Evolutionary conservation across 1,140 invertebrate species (phyloP).

Genomic region (Pachyrhynchus sulphureomaculatus): DNA sequence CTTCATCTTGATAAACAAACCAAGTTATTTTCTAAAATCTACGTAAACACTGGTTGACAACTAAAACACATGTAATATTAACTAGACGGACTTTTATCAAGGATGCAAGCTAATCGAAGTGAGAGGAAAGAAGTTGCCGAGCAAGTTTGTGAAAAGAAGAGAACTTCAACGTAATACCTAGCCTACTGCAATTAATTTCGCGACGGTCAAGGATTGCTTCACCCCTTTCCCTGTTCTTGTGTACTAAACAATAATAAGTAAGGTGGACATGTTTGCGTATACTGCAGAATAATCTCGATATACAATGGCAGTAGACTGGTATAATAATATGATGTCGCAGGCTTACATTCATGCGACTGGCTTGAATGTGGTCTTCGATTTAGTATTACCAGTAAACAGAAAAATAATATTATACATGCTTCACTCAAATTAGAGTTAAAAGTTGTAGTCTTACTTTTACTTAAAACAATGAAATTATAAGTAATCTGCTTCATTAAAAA

Average conservation of each 20-base stretch:
- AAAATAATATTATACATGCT: too few species aligned
- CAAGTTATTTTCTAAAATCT: slow-evolving; percentile 29
- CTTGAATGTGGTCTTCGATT: too few species aligned
- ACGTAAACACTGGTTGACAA: slow-evolving; percentile 22
- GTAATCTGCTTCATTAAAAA: too few species aligned
- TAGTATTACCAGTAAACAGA: too few species aligned
- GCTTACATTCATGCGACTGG: neutral
- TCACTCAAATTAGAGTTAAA: too few species aligned
- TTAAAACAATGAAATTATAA: too few species aligned
- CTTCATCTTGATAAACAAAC: slow-evolving; percentile 31
- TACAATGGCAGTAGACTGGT: slow-evolving; percentile 16
- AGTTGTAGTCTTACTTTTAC: too few species aligned
- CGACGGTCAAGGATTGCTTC: neutral
- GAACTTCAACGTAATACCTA: slow-evolving; percentile 21
- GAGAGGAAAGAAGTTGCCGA: slow-evolving; percentile 13
- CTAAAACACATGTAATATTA: slow-evolving; percentile 21
- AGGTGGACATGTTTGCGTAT: slow-evolving; percentile 25
- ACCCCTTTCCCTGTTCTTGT: slow-evolving; percentile 2
- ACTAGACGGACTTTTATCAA: slow-evolving; percentile 13
- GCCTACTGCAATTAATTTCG: slow-evolving; percentile 28
- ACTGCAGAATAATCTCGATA: slow-evolving; percentile 14
- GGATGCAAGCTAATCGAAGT: slow-evolving; percentile 18
- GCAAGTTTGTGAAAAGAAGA: slow-evolving; percentile 13
- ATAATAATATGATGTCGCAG: slow-evolving; percentile 8
- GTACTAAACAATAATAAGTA: slow-evolving; percentile 26